Percentiles rank a stretch among this genome's conserved stretches.
phyloP scores from a whole-genome alignment of 2,797 vertebrate species.

The Enteromius mattozi region DNA sequence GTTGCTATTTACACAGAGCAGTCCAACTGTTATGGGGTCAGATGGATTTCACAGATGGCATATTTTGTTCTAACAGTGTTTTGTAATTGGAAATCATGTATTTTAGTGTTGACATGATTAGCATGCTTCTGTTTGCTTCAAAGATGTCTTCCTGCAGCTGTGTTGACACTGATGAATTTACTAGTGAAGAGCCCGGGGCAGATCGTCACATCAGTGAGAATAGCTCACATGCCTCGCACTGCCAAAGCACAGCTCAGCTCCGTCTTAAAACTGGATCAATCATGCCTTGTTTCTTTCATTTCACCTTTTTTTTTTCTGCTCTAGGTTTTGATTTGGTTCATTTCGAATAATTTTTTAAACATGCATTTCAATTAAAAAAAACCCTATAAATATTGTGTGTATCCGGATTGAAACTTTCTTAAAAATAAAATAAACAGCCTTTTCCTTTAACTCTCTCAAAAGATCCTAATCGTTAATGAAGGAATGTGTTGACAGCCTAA shows the following conservation, averaged over 20 bases:
- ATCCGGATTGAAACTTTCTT: not conserved
- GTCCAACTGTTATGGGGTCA: not conserved
- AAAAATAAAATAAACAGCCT: not conserved
- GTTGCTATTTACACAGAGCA: not conserved
- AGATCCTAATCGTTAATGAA: not conserved
- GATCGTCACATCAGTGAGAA: conserved; percentile 72
- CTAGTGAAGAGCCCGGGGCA: conserved; percentile 71
- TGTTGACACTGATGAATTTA: conserved; percentile 78
- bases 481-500: not conserved
- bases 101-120: conserved; percentile 69
- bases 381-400: not conserved
- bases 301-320: not conserved
- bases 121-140: conserved; percentile 62
- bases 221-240: conserved; percentile 64
- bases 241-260: conserved; percentile 54
- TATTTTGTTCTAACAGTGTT: conserved; percentile 49
- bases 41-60: conserved; percentile 31
- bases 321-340: not conserved
- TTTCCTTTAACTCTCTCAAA: not conserved
- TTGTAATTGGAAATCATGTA: conserved; percentile 62
- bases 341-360: not conserved
- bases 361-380: not conserved
- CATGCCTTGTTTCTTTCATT: conserved; percentile 46
- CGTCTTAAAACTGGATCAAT: conserved; percentile 25
- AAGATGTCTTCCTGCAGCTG: conserved; percentile 62